These are phyloP conservation scores for Sebastes vulpes DNA, from an alignment of 2,797 vertebrate genomes.

Conservation along the genomic window DNA sequence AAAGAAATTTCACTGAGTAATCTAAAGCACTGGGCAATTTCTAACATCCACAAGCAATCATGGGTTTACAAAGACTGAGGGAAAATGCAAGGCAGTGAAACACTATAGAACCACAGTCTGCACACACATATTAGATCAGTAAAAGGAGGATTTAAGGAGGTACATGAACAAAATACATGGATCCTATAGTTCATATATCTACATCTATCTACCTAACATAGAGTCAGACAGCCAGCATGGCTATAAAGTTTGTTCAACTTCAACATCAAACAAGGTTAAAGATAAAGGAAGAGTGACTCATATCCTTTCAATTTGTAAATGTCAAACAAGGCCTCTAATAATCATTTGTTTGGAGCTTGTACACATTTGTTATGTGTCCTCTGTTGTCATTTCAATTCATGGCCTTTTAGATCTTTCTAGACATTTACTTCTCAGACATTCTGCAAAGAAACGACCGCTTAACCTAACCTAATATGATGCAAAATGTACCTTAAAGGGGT, in stretches of 20 bases:
- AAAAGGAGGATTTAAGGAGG: background rate
- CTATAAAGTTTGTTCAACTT: background rate
- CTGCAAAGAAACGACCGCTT: background rate
- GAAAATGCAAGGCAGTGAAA: background rate
- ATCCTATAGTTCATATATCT: background rate
- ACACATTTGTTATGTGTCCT: background rate
- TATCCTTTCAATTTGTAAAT: background rate
- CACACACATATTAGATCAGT: background rate
- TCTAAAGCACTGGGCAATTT: slow-evolving; percentile 39
- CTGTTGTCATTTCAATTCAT: background rate
- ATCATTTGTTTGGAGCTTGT: background rate
- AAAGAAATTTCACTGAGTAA: slow-evolving; percentile 25
- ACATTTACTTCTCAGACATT: background rate
- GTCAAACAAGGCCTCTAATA: background rate
- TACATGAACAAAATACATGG: background rate
- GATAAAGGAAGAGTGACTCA: background rate
- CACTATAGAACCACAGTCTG: background rate
- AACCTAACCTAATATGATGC: background rate
- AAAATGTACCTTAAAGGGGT: background rate
- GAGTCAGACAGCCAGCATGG: background rate
- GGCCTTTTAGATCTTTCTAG: background rate
- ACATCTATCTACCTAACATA: background rate
- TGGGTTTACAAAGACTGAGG: slow-evolving; percentile 19
- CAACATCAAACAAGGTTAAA: background rate
- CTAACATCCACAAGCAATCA: slow-evolving; percentile 45